Base-by-base conservation (phyloP, 2,113 vertebrate genomes). In the Taurulus bubalis region DNA sequence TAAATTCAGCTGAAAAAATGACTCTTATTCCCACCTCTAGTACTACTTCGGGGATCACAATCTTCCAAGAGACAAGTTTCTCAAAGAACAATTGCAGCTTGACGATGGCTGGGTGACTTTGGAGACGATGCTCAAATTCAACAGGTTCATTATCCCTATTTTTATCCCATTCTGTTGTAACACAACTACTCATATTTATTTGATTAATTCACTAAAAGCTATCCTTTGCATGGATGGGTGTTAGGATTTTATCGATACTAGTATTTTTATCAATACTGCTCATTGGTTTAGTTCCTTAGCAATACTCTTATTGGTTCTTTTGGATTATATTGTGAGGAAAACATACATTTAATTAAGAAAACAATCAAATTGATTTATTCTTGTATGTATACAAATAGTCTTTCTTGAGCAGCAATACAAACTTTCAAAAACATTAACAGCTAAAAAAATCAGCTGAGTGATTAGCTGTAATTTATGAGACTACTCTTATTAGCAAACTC, bases 41-140 rank as follows among this genome's bases (percentile, higher is more conserved):
- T 99, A 99, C 89, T 99, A 99, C 91, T 99, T 99, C 92, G 97
- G 98, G 58, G 97, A 99, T 93, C 97, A 99, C 91, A 99, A 99
- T 92, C 96, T 99, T 79, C 97, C 96, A 30, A 94, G 96, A 87
- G 98, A 99, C 94, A 98, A 96, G 81, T 99, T 99, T 94, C 94
- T 99, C 75, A 98, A 99, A 91, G 97, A 99, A 93, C 97, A 99
- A 84, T 94, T 99, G 77, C 96, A 98, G 84, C 87, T 96, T 28
- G 97, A 99, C 88, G 98, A 99, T 93, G 98, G 98, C 86, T 99
- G 98, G 98, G 96, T 99, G 68, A 87, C 97, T 74, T 90, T 99
- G 90, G 96, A 98, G 94, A 97, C 96, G 1, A 97, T 99, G 97
- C 97, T 99, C 55, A 98, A 98, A 93, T 99, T 99, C 91, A 99